A percentile compares a stretch with the other conserved stretches of the same genome.
Evolutionary conservation across 2,888 invertebrate genomes (phyloP).

Genomic region (Oxyteleia sp.): DNA sequence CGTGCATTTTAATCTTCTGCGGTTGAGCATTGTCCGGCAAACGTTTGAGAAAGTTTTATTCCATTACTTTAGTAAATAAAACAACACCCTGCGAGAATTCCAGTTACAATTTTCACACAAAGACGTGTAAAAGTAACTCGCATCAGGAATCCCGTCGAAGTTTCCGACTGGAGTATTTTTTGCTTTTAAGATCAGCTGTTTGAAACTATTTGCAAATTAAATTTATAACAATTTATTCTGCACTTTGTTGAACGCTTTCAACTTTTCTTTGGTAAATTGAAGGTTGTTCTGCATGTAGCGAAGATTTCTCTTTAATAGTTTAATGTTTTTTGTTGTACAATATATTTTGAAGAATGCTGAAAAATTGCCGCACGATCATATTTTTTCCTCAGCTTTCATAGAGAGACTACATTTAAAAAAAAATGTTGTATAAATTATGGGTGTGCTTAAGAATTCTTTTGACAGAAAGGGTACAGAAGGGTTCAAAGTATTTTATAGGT

Average conservation of each 20-base stretch:
- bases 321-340: too few species aligned
- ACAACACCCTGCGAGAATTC: too few species aligned
- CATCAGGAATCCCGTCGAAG: conserved; percentile 30
- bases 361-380: background rate
- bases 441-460: background rate
- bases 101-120: too few species aligned
- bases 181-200: conserved; percentile 11
- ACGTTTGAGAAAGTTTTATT: too few species aligned
- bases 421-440: background rate
- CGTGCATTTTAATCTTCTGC: too few species aligned
- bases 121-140: too few species aligned
- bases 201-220: conserved; percentile 37
- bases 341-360: too few species aligned
- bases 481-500: background rate
- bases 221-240: background rate
- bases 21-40: too few species aligned
- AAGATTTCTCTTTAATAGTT: too few species aligned
- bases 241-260: background rate
- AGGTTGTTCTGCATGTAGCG: too few species aligned
- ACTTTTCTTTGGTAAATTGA: background rate
- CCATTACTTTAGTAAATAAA: too few species aligned
- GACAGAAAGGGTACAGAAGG: background rate
- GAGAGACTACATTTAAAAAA: background rate
- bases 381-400: background rate
- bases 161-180: conserved; percentile 33